A percentile compares a stretch with the other conserved stretches of the same genome.
phyloP scores from a whole-genome alignment of 1,140 invertebrate genomes.

The Cylas formicarius region DNA sequence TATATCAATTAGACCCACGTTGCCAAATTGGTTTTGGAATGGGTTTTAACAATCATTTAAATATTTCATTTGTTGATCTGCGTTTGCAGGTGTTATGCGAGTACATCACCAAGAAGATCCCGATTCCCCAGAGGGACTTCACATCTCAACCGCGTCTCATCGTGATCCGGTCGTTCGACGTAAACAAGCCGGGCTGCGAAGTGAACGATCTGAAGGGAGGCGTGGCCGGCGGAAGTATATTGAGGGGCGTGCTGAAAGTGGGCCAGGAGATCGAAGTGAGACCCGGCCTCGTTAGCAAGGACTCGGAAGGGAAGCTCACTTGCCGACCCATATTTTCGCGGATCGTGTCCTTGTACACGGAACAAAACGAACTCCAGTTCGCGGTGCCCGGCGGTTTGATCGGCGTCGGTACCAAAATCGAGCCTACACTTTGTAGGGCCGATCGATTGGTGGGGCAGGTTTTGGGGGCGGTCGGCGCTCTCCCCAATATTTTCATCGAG shows the following conservation, averaged over 20 bases:
- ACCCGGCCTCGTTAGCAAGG: slow-evolving; percentile 93
- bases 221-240: slow-evolving; percentile 96
- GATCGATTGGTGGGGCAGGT: slow-evolving; percentile 98
- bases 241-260: slow-evolving; percentile 90
- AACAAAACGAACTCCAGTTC: slow-evolving; percentile 98
- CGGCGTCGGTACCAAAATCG: slow-evolving; percentile 98
- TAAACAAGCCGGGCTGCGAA: slow-evolving; percentile 99
- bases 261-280: slow-evolving; percentile 64
- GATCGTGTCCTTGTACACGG: slow-evolving; percentile 97
- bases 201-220: slow-evolving; percentile 97
- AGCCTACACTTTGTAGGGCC: slow-evolving; percentile 94
- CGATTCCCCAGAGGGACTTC: slow-evolving; percentile 92
- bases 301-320: slow-evolving; percentile 89
- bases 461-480: slow-evolving; percentile 90
- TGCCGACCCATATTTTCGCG: slow-evolving; percentile 94
- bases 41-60: no score
- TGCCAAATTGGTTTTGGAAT: no score
- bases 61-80: slow-evolving; percentile 1
- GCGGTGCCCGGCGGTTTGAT: slow-evolving; percentile 98
- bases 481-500: slow-evolving; percentile 97
- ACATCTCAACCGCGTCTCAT: slow-evolving; percentile 93
- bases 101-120: slow-evolving; percentile 97
- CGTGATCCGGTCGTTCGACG: slow-evolving; percentile 98
- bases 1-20: no score
- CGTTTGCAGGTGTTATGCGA: slow-evolving; percentile 75